phyloP scores from a whole-genome alignment of 2,888 invertebrate species.

The Meteorus cinctellus region DNA sequence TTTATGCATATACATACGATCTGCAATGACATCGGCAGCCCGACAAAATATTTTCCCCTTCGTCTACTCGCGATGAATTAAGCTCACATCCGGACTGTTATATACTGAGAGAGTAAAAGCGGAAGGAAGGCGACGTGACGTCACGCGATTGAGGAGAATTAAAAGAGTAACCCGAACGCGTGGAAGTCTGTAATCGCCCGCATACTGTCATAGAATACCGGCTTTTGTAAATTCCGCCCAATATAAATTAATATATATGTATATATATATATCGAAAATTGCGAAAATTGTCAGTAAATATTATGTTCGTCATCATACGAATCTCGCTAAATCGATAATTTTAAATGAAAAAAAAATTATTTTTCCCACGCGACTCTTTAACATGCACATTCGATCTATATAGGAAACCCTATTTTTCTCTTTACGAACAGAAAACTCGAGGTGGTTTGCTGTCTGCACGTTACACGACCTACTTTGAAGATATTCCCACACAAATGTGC shows the following conservation, averaged over 20 bases:
- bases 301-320: no score
- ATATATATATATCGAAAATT: no score
- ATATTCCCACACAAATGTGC: no score
- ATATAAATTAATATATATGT: conserved; percentile 8
- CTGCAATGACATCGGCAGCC: conserved; percentile 21
- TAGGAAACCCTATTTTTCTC: no score
- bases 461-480: no score
- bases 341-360: no score
- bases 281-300: no score
- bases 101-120: conserved; percentile 53
- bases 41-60: conserved; percentile 26
- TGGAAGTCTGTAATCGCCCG: conserved; percentile 36
- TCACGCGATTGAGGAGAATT: conserved; percentile 71
- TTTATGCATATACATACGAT: conserved; percentile 3
- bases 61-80: conserved; percentile 57
- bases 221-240: conserved; percentile 30
- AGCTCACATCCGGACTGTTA: conserved; percentile 70
- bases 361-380: no score
- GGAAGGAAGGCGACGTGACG: conserved; percentile 72
- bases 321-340: no score
- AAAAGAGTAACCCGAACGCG: conserved; percentile 58
- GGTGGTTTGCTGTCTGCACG: no score
- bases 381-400: no score
- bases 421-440: no score
- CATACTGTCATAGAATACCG: conserved; percentile 4